These are phyloP conservation scores for Yasuhikotakia modesta DNA, from an alignment of 2,797 vertebrate species.

Conservation along the genomic window DNA sequence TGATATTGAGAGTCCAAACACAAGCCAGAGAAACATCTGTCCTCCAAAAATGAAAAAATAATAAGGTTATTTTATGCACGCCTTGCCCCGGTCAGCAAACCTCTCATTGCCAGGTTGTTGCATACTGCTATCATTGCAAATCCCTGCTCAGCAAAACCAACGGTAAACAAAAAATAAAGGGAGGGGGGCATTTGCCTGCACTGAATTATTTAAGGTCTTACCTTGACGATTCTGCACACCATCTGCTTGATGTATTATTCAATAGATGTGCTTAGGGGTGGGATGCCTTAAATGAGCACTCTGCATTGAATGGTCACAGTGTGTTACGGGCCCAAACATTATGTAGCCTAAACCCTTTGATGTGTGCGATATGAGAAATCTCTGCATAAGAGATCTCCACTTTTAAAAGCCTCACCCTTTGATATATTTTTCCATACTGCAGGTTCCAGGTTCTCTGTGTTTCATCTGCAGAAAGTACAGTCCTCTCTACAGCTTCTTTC, in stretches of 20 bases:
- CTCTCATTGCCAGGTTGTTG: conserved; percentile 47
- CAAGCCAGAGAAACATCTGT: conserved; percentile 36
- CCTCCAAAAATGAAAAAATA: conserved; percentile 43
- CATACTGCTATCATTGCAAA: conserved; percentile 50
- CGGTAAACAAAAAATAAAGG: conserved; percentile 35
- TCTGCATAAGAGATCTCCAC: conserved; percentile 12
- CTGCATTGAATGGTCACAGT: conserved; percentile 29
- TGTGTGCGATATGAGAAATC: conserved; percentile 20
- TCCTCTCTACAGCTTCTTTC: conserved; percentile 3
- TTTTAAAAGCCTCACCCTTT: conserved; percentile 36
- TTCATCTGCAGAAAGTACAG: conserved; percentile 15
- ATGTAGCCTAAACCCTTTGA: conserved; percentile 34
- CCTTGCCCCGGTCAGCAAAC: conserved; percentile 48
- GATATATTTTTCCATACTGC: conserved; percentile 22
- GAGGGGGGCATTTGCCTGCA: conserved; percentile 7
- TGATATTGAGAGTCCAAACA: conserved; percentile 14
- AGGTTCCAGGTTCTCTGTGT: conserved; percentile 13
- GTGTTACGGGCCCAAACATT: conserved; percentile 22
- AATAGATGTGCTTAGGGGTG: conserved; percentile 39
- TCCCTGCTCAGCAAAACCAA: conserved; percentile 48
- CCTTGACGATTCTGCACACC: conserved; percentile 37
- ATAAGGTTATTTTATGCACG: conserved; percentile 46
- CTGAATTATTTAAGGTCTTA: conserved; percentile 54
- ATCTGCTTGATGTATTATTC: conserved; percentile 52
- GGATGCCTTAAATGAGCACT: conserved; percentile 27